Percentiles rank a stretch among this genome's conserved stretches.
phyloP scores from a whole-genome alignment of 2,888 invertebrate genomes.

The Apodemia zela region DNA sequence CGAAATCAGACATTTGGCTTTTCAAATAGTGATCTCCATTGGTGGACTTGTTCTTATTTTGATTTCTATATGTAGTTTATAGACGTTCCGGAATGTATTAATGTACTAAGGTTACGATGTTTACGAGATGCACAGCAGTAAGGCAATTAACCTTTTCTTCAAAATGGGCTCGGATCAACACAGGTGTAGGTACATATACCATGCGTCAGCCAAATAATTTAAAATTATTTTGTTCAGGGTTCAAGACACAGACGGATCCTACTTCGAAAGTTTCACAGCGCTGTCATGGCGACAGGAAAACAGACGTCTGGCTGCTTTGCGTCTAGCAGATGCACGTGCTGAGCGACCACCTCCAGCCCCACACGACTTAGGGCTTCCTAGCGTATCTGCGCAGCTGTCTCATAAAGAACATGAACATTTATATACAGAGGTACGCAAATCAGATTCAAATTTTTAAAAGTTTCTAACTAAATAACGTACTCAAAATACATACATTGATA shows the following conservation, averaged over 20 bases:
- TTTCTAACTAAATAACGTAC: not conserved
- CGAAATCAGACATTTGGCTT: too few species aligned
- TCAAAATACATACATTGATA: too few species aligned
- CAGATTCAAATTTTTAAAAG: not conserved
- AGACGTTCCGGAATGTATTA: too few species aligned
- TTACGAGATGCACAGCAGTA: too few species aligned
- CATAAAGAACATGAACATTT: conserved; percentile 75
- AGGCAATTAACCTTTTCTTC: too few species aligned
- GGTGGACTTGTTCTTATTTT: too few species aligned
- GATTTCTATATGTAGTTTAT: too few species aligned
- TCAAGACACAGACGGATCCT: conserved; percentile 95
- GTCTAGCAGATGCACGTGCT: conserved; percentile 87
- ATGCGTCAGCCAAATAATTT: too few species aligned
- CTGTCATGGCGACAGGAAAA: conserved; percentile 96
- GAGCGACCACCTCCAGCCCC: conserved; percentile 83
- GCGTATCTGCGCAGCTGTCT: conserved; percentile 87
- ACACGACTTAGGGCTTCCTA: conserved; percentile 84
- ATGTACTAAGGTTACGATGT: too few species aligned
- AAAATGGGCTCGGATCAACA: too few species aligned
- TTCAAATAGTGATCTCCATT: too few species aligned
- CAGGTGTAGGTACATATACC: too few species aligned
- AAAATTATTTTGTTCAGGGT: conserved; percentile 80
- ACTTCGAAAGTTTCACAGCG: conserved; percentile 96
- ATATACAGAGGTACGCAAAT: conserved; percentile 61
- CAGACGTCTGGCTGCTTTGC: conserved; percentile 88